Evolutionary conservation across 2,888 invertebrate genomes (phyloP), one percentile per base, ranked within the genome.

Genomic region (Sisyra terminalis): DNA sequence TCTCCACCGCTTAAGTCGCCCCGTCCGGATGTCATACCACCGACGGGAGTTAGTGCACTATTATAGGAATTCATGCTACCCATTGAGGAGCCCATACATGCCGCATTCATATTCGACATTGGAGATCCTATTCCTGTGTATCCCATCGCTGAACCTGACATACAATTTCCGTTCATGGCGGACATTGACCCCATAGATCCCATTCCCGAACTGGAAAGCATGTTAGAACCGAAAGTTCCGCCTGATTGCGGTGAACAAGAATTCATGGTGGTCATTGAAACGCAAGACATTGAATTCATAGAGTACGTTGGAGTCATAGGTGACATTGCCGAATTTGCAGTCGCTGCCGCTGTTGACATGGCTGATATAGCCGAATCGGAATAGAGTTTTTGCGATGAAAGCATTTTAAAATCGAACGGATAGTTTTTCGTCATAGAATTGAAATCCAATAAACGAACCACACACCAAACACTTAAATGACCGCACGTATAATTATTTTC

Each of bases 241-340:
- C 63, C 61, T 9, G 67, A 62, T 53, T 75, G 74, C 34, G 74
- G 82, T 50, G 80, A 71, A 47, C 73, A 73, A 29, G 71, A 70
- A 50, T 73, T 68, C 64, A 72, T 75, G 6, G 59, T 29, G 50
- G 61, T 78, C 59, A 73, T 73, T 36, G 42, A 42, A 61, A 83
- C 76, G 63, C 77, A 76, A 51, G 79, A 75, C 79, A 83, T 82
- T 40, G 81, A 73, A 64, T 84, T 85, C 65, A 85, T 84, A 47
- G 73, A 71, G 64, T 86, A 86, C 38, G 81, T 77, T 47, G 83
- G 78, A 55, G 84, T 78, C 67, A 85, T 78, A 54, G 68, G 65
- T 52, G 79, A 78, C 52, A 78, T 75, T 69, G 79, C 73, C 53
- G 76, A 74, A 57, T 77, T 75, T 59, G 72, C 69, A 55, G 71